Conservation (phyloP, 2,888 invertebrate genomes). For the Holacanthella duospinosa region DNA sequence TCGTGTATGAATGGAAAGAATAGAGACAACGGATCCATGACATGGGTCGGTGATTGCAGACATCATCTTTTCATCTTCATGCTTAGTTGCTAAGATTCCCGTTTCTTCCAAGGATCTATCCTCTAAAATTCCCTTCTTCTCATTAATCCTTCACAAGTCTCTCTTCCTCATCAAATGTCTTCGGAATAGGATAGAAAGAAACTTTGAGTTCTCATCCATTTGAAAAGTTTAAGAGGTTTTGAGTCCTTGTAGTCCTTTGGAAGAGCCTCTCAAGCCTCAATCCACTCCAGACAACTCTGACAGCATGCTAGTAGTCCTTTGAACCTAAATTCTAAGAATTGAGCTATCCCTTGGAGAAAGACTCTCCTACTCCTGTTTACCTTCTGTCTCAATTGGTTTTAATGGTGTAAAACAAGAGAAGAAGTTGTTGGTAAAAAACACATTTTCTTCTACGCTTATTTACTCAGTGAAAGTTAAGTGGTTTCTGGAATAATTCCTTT, state of each 20-base stretch:
- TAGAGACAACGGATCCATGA: conserved; percentile 12
- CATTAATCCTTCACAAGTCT: too few relatives aligned
- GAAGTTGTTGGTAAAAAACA: not conserved
- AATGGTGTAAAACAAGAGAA: conserved; percentile 3
- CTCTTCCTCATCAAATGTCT: too few relatives aligned
- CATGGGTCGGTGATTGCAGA: conserved; percentile 15
- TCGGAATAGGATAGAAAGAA: not conserved
- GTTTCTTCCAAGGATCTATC: too few relatives aligned
- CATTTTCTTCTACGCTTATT: not conserved
- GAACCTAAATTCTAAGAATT: too few relatives aligned
- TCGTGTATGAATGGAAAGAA: too few relatives aligned
- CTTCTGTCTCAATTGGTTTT: not conserved
- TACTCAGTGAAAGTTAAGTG: not conserved
- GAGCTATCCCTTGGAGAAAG: not conserved
- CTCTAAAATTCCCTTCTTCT: too few relatives aligned
- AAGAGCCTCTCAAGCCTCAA: too few relatives aligned
- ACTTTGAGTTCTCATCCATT: not conserved
- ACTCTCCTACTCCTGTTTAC: too few relatives aligned
- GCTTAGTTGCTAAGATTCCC: too few relatives aligned
- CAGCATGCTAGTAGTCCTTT: too few relatives aligned
- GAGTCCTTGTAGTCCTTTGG: not conserved
- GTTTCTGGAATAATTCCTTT: not conserved
- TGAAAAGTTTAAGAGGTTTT: not conserved
- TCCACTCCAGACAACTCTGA: too few relatives aligned
- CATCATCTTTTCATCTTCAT: conserved; percentile 6